A percentile compares a stretch with the other conserved stretches of the same genome.
Evolutionary conservation across 2,113 vertebrate genomes (phyloP).

Genomic region (Ceyx cyanopectus): DNA sequence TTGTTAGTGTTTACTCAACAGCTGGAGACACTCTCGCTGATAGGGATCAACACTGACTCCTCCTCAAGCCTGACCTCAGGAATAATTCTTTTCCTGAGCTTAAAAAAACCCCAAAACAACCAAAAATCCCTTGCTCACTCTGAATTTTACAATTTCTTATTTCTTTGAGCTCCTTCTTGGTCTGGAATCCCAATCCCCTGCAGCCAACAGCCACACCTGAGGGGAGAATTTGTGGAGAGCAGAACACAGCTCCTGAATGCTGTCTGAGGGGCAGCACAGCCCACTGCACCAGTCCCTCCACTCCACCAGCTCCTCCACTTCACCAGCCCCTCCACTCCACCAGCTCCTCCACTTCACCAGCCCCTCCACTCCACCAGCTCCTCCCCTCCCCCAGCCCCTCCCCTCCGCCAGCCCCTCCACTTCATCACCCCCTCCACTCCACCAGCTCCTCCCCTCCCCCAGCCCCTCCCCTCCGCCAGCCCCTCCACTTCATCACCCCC

Average conservation of each 20-base stretch:
- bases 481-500: no score
- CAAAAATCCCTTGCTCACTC: background rate
- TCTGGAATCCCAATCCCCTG: background rate
- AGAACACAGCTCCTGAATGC: background rate
- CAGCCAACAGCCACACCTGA: background rate
- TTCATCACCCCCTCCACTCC: no score
- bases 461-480: no score
- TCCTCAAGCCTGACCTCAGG: background rate
- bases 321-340: no score
- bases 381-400: background rate
- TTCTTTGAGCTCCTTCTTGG: background rate
- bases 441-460: no score
- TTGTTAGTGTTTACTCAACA: conserved; percentile 46
- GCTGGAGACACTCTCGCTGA: conserved; percentile 10
- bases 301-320: no score
- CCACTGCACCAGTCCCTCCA: no score
- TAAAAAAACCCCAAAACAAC: background rate
- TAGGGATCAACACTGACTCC: conserved; percentile 30
- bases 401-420: background rate
- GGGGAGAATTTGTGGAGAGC: background rate
- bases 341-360: no score
- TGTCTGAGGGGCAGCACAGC: background rate
- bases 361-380: background rate
- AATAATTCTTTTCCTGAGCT: background rate
- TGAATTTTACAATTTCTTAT: background rate